Base-by-base conservation (phyloP, 2,888 invertebrate genomes). In the Desoria tigrina region DNA sequence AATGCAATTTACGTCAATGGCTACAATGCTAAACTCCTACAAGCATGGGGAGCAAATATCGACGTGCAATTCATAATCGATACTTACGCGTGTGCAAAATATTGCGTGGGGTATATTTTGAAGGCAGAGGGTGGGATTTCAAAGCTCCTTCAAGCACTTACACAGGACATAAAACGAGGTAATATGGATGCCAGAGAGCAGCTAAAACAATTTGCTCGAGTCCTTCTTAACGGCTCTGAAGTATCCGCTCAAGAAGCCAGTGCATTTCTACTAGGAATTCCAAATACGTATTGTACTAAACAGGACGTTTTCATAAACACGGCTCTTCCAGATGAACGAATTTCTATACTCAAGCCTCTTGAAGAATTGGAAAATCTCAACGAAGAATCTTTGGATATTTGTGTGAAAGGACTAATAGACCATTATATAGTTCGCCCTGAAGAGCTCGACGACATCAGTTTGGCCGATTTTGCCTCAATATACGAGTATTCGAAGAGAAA, bases 41-140 rank as follows among this genome's bases (percentile, higher is more conserved):
- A 65, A 16, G 59, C 78, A 14, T 76, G 73, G 74, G 39, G 69
- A 42, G 78, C 79, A 6, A 80, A 79, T 63, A 24, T 51, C 6
- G 51, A 51, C 26, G 26, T 51, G 7, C 51, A 51, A 16, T 51
- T 51, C 23, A 24, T 51, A 3, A 2, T 51, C 6, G 51, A 51
- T 23, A 7, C 51, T 21, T 51, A 21, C 16, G 21, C 9, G 7
- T 51, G 51, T 51, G 51, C 51, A 7, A 21, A 7, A 21, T 51
- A 51, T 51, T 51, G 51, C 16, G 74, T 76, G 2, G 67, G 76
- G 21, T 77, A 77, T 61, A 67, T 77, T 11, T 56, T 49, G 14
- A 77, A 77, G 55, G 61, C 68, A 2, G 68, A 68, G 11, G 42
- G 68, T 14, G 75, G 76, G 9, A 58, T 74, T 9, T 76, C 74